A percentile compares a stretch with the other conserved stretches of the same genome.
phyloP scores from a whole-genome alignment of 2,113 vertebrate species.

The Spea multiplicata region DNA sequence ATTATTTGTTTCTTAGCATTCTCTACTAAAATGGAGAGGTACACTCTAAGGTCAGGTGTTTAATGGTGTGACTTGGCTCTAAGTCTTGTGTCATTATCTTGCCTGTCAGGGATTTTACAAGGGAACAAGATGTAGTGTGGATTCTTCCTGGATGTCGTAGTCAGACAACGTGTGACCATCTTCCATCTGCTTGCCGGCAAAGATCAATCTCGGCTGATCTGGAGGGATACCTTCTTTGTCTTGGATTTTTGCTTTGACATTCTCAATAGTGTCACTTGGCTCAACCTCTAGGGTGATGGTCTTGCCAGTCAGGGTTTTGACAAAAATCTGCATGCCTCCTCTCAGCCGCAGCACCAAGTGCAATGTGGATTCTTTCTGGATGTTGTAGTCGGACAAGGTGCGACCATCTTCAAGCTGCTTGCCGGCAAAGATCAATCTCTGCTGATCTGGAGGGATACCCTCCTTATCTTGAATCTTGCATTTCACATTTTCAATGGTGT shows the following conservation, averaged over 20 bases:
- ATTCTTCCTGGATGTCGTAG: slow-evolving; percentile 21
- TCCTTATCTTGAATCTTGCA: too few relatives aligned
- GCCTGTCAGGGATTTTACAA: not conserved
- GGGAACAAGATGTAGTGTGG: slow-evolving; percentile 72
- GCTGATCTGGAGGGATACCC: too few relatives aligned
- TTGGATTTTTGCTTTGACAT: slow-evolving; percentile 36
- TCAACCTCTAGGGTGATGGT: not conserved
- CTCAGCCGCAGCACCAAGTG: too few relatives aligned
- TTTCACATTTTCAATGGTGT: too few relatives aligned
- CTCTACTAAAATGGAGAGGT: not conserved
- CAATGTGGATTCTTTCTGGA: too few relatives aligned
- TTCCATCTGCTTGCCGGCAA: too few relatives aligned
- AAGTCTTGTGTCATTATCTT: not conserved
- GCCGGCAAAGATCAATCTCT: too few relatives aligned
- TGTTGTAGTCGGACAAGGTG: too few relatives aligned
- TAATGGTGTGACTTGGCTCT: not conserved
- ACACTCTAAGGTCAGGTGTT: not conserved
- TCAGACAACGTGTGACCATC: too few relatives aligned
- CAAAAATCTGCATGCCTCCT: too few relatives aligned
- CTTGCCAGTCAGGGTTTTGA: slow-evolving; percentile 67
- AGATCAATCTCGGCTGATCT: too few relatives aligned
- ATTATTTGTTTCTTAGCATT: not conserved
- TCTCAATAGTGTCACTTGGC: not conserved
- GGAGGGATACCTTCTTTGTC: slow-evolving; percentile 41
- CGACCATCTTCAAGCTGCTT: too few relatives aligned